phyloP scores from a whole-genome alignment of 2,888 invertebrate genomes.

The Tachina lurida region DNA sequence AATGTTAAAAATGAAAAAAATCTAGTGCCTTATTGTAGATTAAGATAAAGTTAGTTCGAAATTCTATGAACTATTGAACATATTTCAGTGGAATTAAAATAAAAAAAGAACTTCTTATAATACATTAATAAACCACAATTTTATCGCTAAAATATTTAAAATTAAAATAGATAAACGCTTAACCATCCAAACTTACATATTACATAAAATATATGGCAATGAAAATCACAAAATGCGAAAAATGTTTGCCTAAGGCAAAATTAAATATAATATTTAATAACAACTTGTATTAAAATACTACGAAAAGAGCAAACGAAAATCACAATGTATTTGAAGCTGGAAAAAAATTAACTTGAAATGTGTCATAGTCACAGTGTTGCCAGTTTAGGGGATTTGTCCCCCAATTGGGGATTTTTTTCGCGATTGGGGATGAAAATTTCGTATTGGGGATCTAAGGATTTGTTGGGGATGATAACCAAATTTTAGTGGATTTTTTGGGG shows the following conservation, averaged over 20 bases:
- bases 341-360: conserved; percentile 20
- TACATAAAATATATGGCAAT: conserved; percentile 3
- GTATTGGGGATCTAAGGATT: too few species aligned
- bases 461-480: too few species aligned
- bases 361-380: conserved; percentile 17
- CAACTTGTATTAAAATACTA: background rate
- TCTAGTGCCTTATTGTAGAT: too few species aligned
- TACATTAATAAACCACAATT: background rate
- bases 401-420: too few species aligned
- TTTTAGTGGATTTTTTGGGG: too few species aligned
- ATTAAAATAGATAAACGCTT: background rate
- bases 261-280: background rate
- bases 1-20: too few species aligned
- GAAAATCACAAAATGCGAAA: background rate
- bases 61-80: background rate
- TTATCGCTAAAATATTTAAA: background rate
- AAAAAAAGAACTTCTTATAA: background rate
- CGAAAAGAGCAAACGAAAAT: conserved; percentile 7
- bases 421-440: too few species aligned
- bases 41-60: too few species aligned
- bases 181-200: background rate
- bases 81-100: background rate
- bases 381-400: too few species aligned
- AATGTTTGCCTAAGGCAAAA: conserved; percentile 2
- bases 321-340: conserved; percentile 8